Conservation (phyloP, 2,113 vertebrate species). For the Phylloscopus trochiloides region DNA sequence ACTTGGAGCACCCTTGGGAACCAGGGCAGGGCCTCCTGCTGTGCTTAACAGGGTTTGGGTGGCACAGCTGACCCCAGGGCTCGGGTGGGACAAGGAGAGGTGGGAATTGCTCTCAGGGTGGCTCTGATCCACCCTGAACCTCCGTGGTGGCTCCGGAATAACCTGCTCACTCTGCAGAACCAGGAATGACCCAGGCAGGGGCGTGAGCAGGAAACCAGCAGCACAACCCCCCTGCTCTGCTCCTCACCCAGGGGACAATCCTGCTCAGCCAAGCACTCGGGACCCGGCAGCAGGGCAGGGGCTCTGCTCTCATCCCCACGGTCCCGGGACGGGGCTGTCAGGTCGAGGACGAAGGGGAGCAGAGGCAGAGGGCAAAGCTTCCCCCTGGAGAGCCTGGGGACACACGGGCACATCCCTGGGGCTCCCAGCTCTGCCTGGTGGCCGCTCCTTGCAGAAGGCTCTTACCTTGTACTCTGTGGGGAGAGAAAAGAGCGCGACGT, state of each 20-base stretch:
- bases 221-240: not conserved
- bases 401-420: not conserved
- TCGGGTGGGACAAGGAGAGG: not conserved
- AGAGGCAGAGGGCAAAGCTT: not conserved
- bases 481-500: constrained; percentile 36
- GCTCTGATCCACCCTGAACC: not conserved
- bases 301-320: not conserved
- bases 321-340: accelerated
- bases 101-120: not conserved
- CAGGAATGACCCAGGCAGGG: accelerated
- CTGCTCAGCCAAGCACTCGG: not conserved
- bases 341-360: not conserved
- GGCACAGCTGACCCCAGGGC: not conserved
- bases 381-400: not conserved
- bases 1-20: not conserved
- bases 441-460: not conserved
- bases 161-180: not conserved
- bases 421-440: not conserved
- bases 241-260: not conserved
- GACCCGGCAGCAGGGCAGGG: not conserved
- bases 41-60: not conserved
- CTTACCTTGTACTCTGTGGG: constrained; percentile 92
- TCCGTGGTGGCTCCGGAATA: not conserved
- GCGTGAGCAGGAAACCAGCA: not conserved
- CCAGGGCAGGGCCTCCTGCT: not conserved